Evolutionary conservation across 2,797 vertebrate genomes (phyloP), one percentile per base, ranked within the genome.

Genomic region (Numenius phaeopus): DNA sequence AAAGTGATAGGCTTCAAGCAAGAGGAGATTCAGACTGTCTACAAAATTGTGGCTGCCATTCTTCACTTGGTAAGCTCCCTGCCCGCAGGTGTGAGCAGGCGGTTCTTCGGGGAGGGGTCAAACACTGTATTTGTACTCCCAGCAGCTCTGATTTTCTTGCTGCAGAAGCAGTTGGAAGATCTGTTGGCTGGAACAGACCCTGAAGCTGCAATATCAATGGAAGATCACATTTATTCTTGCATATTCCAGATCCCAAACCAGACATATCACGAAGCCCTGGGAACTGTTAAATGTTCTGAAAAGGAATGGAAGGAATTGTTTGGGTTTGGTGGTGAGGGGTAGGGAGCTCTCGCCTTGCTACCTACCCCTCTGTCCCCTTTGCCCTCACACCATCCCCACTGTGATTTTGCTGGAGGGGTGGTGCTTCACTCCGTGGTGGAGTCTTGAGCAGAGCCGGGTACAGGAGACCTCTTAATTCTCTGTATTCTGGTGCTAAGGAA

Each of bases 1-100:
- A 99, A 99, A 96, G 99, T 99, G 92, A 99, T 99, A 58, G 99
- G 99, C 58, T 99, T 99, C 98, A 99, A 99, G 42, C 98, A 98
- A 14, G 99, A 99, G 32, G 99, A 99, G 98, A 97, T 99, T 96
- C 99, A 99, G 98, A 99, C 99, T 0, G 99, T 98, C 65, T 99
- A 99, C 98, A 99, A 98, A 98, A 99, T 99, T 80, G 97, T 99
- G 98, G 99, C 99, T 90, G 97, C 98, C 90, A 99, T 99, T 96
- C 99, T 99, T 26, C 99, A 99, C 97, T 98, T 99, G 99, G 99
- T 99, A 97, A 97, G 94, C 94, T 59, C 59, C 46, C 55, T 62
- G 62, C 73, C 57, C 1, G 0, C 12, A 7, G 39, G 7, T 23
- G 1, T 21, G 72, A 40, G 39, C 2, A 13, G 42, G 69, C 24